Percentiles rank a stretch among this genome's conserved stretches.
Evolutionary conservation across 2,113 vertebrate genomes (phyloP).

Genomic region (Eleginops maclovinus): DNA sequence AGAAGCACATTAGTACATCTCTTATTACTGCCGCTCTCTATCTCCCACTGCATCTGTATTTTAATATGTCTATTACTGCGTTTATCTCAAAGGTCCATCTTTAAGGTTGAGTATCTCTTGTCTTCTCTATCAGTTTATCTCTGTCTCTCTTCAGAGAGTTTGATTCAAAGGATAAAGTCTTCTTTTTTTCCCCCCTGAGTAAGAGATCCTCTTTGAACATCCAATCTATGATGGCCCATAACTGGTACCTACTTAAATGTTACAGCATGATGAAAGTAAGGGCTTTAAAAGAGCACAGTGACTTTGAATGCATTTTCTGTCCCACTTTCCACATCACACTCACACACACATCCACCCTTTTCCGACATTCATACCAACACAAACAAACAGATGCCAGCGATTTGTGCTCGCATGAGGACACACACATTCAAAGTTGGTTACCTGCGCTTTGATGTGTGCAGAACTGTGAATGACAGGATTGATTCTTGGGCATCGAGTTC

Average conservation of each 20-base stretch:
- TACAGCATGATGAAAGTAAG: constrained; percentile 61
- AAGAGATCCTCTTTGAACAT: constrained; percentile 58
- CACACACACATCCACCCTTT: constrained; percentile 26
- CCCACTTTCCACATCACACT: constrained; percentile 60
- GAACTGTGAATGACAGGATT: constrained; percentile 81
- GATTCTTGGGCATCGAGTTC: constrained; percentile 79
- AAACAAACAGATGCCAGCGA: constrained; percentile 33
- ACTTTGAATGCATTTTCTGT: constrained; percentile 51
- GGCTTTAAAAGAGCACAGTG: constrained; percentile 41
- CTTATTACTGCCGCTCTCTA: constrained; percentile 28
- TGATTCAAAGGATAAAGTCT: constrained; percentile 28
- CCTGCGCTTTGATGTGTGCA: constrained; percentile 75
- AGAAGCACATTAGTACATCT: constrained; percentile 52
- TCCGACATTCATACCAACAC: constrained; percentile 16
- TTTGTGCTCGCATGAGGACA: constrained; percentile 27
- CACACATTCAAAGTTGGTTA: constrained; percentile 41
- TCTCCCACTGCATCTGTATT: constrained; percentile 28
- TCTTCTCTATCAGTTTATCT: constrained; percentile 28
- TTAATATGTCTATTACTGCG: constrained; percentile 42
- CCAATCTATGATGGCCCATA: constrained; percentile 51
- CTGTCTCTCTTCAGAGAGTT: neutral
- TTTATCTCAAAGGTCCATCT: constrained; percentile 48
- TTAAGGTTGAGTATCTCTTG: constrained; percentile 31
- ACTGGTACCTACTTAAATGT: constrained; percentile 65
- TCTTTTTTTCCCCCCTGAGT: constrained; percentile 27